Conservation (phyloP, 2,113 vertebrate species). For the Takifugu flavidus region DNA sequence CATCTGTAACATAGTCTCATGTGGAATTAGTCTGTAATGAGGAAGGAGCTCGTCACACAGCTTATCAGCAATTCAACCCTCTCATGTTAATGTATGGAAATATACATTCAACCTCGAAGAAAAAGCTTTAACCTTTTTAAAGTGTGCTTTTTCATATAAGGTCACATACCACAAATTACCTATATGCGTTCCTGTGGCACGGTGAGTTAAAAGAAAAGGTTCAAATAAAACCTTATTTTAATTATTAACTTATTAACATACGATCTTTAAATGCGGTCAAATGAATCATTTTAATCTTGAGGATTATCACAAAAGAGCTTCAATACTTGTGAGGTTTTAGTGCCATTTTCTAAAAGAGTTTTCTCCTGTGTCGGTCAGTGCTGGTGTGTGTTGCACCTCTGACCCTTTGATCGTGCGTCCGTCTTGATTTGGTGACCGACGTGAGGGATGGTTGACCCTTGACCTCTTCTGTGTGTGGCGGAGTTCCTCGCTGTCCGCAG, state of each 20-base stretch:
- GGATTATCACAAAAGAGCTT: no score
- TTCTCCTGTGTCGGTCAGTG: conserved; percentile 14
- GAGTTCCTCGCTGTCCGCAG: conserved; percentile 75
- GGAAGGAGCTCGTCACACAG: conserved; percentile 30
- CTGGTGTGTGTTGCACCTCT: conserved; percentile 32
- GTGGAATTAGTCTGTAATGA: conserved; percentile 37
- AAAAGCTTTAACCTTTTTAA: background rate
- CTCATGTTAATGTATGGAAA: background rate
- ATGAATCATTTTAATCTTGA: no score
- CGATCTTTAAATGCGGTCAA: no score
- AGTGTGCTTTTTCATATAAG: background rate
- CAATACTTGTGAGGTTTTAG: no score
- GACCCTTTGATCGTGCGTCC: conserved; percentile 81
- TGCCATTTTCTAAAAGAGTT: no score
- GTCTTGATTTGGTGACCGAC: conserved; percentile 81
- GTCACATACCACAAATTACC: no score
- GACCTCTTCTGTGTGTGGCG: conserved; percentile 84
- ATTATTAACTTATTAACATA: no score
- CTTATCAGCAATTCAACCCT: conserved; percentile 31
- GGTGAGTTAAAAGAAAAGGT: no score
- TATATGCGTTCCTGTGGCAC: no score
- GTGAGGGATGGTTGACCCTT: conserved; percentile 91
- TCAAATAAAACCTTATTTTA: no score
- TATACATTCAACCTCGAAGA: background rate
- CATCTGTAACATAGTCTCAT: conserved; percentile 36